phyloP scores from a whole-genome alignment of 2,797 vertebrate species.

The Phoxinus dragarum region DNA sequence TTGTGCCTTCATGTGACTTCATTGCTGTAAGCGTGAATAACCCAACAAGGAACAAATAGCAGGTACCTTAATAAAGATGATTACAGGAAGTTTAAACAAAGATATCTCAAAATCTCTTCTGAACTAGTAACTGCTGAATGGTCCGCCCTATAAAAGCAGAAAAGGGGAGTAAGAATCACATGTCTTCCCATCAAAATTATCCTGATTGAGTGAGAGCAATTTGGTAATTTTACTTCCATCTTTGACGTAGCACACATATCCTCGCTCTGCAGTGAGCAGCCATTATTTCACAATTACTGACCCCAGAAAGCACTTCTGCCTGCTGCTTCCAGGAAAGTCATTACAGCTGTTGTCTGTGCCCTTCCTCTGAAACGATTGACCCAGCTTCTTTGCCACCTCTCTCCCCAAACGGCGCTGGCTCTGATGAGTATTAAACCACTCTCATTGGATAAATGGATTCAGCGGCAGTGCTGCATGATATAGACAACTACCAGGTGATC shows the following conservation, averaged over 20 bases:
- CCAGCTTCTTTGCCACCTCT: constrained; percentile 30
- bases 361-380: constrained; percentile 47
- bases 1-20: neutral
- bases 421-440: constrained; percentile 17
- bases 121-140: neutral
- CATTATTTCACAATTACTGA: constrained; percentile 52
- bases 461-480: neutral
- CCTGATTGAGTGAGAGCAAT: neutral
- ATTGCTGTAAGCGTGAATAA: neutral
- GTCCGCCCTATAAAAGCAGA: neutral
- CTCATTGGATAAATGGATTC: constrained; percentile 45
- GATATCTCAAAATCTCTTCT: neutral
- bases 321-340: constrained; percentile 44
- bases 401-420: neutral
- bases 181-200: constrained; percentile 3
- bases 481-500: neutral
- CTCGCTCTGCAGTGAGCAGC: constrained; percentile 16
- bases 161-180: constrained; percentile 8
- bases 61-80: neutral
- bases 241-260: neutral
- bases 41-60: neutral
- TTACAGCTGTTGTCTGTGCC: constrained; percentile 46
- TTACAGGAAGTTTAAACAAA: neutral
- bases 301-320: constrained; percentile 24
- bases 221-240: constrained; percentile 14